Evolutionary conservation across 1,140 invertebrate genomes (phyloP), one percentile per base, ranked within the genome.

Genomic region (Drosophila truncata): DNA sequence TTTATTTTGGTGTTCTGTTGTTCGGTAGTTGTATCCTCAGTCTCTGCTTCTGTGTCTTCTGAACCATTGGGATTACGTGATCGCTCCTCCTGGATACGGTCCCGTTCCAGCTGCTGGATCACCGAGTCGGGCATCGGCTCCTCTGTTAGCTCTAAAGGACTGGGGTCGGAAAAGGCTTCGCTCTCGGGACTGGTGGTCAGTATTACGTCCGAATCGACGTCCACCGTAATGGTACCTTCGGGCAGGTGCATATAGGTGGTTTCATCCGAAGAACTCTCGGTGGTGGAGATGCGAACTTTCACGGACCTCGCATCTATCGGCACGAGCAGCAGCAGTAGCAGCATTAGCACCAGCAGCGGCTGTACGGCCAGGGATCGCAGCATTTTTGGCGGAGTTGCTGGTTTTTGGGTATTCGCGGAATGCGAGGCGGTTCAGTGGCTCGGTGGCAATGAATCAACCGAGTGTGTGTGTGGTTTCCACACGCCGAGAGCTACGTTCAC

Each of bases 61-160:
- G 18, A 13, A 20, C 13, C 11, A 44, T 13, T 1, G 42, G 42
- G 18, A 20, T 13, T 20, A 0, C 1, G 18, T 42, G 10, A 10
- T 3, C 8, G n/a, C 9, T 42, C 41, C 39, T 41, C n/a, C 9
- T 13, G 20, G 5, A 20, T 2, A 5, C 31, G 27, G 2, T 33
- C 33, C 33, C 0, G 2, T 1, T 33, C 33, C 33, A 11, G 33
- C 11, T 33, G 33, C 33, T 33, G 33, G 33, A 33, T 33, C 33
- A 83, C 84, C 3, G 84, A 86, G 0, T 88, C 80, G 9, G 71
- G 67, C 37, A 88, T 35, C 5, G 83, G 80, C 2, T 87, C 76
- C 20, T 88, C 83, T 3, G 83, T 88, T 3, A 50, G 52, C 1
- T 31, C 23, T 1, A 49, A 10, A 0, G 47, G 50, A 44, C 35